Conservation (phyloP, 2,797 vertebrate genomes). For the Buphagus erythrorhynchus region DNA sequence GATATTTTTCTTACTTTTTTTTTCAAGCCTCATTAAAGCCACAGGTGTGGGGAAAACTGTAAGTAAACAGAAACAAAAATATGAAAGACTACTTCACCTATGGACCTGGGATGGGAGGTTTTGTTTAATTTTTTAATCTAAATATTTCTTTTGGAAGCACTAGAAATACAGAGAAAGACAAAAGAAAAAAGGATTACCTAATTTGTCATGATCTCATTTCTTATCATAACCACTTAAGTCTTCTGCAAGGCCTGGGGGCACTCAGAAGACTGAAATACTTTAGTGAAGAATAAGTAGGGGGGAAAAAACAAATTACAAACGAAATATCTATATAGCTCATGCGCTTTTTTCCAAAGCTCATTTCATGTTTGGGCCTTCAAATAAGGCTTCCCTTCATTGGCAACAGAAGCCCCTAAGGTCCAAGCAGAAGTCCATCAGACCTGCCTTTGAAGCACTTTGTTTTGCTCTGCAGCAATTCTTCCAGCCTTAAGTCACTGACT, state of each 20-base stretch:
- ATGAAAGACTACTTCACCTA: constrained; percentile 6
- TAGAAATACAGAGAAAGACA: constrained; percentile 3
- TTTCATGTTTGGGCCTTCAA: neutral
- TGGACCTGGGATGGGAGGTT: neutral
- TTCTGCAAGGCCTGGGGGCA: constrained; percentile 6
- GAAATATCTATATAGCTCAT: neutral
- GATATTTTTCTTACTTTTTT: neutral
- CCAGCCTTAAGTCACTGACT: neutral
- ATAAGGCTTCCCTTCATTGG: neutral
- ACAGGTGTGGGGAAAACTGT: constrained; percentile 6
- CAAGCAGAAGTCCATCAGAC: neutral
- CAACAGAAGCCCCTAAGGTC: neutral
- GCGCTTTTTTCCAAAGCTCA: constrained; percentile 35
- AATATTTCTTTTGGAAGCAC: constrained; percentile 59
- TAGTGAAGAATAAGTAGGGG: neutral
- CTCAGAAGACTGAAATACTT: neutral
- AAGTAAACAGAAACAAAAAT: constrained; percentile 30
- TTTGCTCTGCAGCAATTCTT: neutral
- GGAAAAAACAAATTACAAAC: neutral
- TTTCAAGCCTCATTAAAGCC: constrained; percentile 44
- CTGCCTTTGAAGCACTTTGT: neutral
- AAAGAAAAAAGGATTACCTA: constrained; percentile 34
- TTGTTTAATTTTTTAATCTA: constrained; percentile 36
- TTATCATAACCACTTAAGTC: constrained; percentile 26
- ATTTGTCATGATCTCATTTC: constrained; percentile 45